Conservation (phyloP, 1,140 invertebrate genomes). For the Ceratina japonica region DNA sequence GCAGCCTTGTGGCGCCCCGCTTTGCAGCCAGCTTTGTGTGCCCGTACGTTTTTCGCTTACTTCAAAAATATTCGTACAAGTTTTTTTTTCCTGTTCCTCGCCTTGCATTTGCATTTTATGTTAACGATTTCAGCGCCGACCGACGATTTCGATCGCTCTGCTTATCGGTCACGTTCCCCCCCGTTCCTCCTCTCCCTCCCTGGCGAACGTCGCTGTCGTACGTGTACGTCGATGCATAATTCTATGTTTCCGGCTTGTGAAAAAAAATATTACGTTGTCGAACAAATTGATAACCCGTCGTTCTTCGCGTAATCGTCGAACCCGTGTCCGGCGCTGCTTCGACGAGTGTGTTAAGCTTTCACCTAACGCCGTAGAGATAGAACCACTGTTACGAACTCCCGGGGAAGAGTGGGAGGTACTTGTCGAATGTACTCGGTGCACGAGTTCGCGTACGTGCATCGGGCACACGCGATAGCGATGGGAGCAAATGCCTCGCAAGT, state of each 20-base stretch:
- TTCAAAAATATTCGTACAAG: not conserved
- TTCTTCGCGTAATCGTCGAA: not conserved
- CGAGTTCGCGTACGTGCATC: conserved; percentile 22
- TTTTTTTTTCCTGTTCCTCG: not conserved
- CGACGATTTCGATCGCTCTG: not conserved
- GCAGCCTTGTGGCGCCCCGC: conserved; percentile 45
- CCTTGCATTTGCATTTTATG: not conserved
- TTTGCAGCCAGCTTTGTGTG: conserved; percentile 38
- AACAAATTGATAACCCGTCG: conserved; percentile 9
- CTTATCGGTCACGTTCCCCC: not conserved
- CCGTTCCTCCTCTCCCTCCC: too few species aligned
- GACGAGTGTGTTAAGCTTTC: conserved; percentile 55
- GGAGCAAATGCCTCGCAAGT: too few species aligned
- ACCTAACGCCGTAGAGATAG: conserved; percentile 46
- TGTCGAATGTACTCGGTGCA: conserved; percentile 46
- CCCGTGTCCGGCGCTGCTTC: conserved; percentile 22
- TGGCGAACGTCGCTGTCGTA: not conserved
- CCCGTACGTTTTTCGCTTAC: conserved; percentile 15
- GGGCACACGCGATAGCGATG: conserved; percentile 12
- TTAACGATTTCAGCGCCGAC: not conserved
- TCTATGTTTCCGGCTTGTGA: not conserved
- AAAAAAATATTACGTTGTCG: not conserved
- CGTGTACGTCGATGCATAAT: not conserved
- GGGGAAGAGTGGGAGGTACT: conserved; percentile 15
- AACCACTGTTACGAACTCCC: conserved; percentile 25